Evolutionary conservation across 2,113 vertebrate genomes (phyloP), one percentile per base, ranked within the genome.

Genomic region (Brachyhypopomus occidentalis): DNA sequence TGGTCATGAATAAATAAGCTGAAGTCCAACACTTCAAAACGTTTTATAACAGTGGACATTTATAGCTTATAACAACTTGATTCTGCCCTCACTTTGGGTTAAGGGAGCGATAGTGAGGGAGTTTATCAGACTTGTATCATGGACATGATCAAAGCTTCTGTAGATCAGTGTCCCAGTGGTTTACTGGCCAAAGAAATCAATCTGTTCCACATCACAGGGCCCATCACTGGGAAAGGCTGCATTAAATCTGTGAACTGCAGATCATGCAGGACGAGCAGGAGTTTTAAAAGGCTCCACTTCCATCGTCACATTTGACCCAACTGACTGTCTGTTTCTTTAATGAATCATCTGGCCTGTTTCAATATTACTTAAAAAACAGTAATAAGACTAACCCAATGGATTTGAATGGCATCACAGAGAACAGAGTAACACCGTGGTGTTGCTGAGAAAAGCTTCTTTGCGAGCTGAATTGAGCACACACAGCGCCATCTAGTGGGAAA

Each of bases 401-500:
- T 8, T 23, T 60, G 59, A 25, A 66, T 66, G 63, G 27, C 12
- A 5, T 19, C 25, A 30, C 62, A 30, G 25, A 30, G 62, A 64
- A 27, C 8, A 16, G 12, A 5, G 30, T 4, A 36, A 17, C 64
- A 67, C 36, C 36, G 64, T 36, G 64, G 19, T 36, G 62, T 64
- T 27, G 2, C 4, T 30, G 30, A 36, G 16, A 67, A 30, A 67
- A 67, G 30, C 64, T 17, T 36, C 64, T 67, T 64, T 17, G 27
- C 64, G 19, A 67, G 17, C 17, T 19, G 36, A 27, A 30, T 45
- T 67, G 74, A 84, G 82, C 83, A 79, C 56, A 80, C 48, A 9
- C 75, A 84, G 77, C 83, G 27, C 89, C 89, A 85, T 88, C 91
- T 91, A 48, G 88, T 88, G 91, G 87, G 20, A 2, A 14, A 62